phyloP scores from a whole-genome alignment of 2,113 vertebrate species.

The Sander lucioperca region DNA sequence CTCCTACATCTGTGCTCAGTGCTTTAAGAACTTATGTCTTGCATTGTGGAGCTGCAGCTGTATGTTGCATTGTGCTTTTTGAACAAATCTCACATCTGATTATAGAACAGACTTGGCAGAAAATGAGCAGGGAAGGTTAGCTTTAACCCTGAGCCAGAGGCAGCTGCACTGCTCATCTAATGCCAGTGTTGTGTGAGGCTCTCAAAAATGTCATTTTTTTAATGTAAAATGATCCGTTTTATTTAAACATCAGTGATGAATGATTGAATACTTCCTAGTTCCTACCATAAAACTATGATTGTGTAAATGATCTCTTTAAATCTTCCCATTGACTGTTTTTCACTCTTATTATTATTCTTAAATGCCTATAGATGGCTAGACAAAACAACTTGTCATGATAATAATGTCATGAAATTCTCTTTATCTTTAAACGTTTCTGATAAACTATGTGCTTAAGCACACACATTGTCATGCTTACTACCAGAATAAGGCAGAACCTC shows the following conservation, averaged over 20 bases:
- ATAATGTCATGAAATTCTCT: neutral
- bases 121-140: constrained; percentile 7
- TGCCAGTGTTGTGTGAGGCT: constrained; percentile 13
- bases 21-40: constrained; percentile 18
- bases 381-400: neutral
- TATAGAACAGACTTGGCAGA: constrained; percentile 27
- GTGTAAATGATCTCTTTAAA: neutral
- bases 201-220: constrained; percentile 4
- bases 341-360: neutral
- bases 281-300: neutral
- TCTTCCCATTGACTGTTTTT: too few species aligned
- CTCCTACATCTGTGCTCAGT: constrained; percentile 44
- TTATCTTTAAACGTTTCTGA: neutral
- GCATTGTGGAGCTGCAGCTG: constrained; percentile 32
- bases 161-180: constrained; percentile 33
- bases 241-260: neutral
- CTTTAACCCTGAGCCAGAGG: constrained; percentile 12
- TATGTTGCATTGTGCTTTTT: neutral
- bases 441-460: neutral
- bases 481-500: neutral
- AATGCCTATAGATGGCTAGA: too few species aligned
- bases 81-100: constrained; percentile 23
- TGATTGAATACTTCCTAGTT: neutral
- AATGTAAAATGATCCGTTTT: neutral
- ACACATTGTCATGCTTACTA: neutral